Evolutionary conservation across 2,888 invertebrate species (phyloP).

Genomic region (Acleris sparsana): DNA sequence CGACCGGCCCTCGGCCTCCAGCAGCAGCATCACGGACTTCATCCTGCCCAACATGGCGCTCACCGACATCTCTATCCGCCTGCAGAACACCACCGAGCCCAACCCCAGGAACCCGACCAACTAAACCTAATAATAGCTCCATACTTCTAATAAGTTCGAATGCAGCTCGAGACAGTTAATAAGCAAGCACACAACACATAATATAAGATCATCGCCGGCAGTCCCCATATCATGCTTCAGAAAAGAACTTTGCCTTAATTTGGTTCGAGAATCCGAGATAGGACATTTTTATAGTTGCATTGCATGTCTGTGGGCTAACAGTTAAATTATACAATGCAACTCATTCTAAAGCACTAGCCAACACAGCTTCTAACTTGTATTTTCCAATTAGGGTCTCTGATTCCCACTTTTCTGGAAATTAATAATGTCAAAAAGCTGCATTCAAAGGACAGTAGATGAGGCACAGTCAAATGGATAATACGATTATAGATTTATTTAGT

Average conservation of each 20-base stretch:
- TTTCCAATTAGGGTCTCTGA: too few species aligned
- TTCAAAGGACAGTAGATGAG: background rate
- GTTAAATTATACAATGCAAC: too few species aligned
- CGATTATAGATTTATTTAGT: background rate
- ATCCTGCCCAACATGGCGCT: conserved; percentile 88
- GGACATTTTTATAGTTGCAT: too few species aligned
- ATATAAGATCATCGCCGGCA: too few species aligned
- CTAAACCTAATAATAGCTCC: background rate
- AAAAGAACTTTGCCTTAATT: too few species aligned
- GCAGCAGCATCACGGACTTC: conserved; percentile 85
- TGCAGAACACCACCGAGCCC: conserved; percentile 77
- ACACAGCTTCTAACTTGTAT: too few species aligned
- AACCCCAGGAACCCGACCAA: conserved; percentile 66
- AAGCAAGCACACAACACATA: too few species aligned
- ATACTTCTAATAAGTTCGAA: background rate
- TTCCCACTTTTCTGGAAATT: background rate
- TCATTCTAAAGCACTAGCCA: too few species aligned
- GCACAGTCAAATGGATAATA: conserved; percentile 13
- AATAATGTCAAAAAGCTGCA: background rate
- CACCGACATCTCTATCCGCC: conserved; percentile 84
- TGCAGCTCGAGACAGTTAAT: background rate
- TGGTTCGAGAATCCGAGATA: too few species aligned
- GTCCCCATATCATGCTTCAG: background rate
- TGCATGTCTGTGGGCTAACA: too few species aligned
- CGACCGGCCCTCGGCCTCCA: conserved; percentile 85